These are phyloP conservation scores for Caenorhabditis imperialis DNA, from an alignment of 2,888 invertebrate genomes.

Conservation along the genomic window DNA sequence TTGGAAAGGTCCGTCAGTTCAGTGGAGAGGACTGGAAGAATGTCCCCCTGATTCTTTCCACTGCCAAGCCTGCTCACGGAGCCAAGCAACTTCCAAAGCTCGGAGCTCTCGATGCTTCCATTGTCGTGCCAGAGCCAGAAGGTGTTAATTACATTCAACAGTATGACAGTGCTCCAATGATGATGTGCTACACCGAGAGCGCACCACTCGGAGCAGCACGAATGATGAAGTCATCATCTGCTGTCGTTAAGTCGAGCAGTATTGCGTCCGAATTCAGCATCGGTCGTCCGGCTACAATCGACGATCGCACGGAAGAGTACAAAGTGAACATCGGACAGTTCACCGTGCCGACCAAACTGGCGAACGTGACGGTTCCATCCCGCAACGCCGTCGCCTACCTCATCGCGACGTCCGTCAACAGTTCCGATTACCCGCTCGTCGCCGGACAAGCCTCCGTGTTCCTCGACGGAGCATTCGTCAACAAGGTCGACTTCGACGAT, in stretches of 20 bases:
- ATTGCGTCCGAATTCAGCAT: slow-evolving; percentile 46
- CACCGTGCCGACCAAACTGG: slow-evolving; percentile 76
- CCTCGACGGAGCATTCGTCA: slow-evolving; percentile 66
- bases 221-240: slow-evolving; percentile 13
- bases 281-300: slow-evolving; percentile 30
- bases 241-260: slow-evolving; percentile 27
- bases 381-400: slow-evolving; percentile 62
- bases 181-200: slow-evolving; percentile 5
- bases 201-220: slow-evolving; percentile 12
- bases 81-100: slow-evolving; percentile 40
- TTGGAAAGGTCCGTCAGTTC: slow-evolving; percentile 78
- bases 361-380: slow-evolving; percentile 78
- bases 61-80: slow-evolving; percentile 43
- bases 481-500: slow-evolving; percentile 53
- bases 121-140: slow-evolving; percentile 23
- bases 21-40: slow-evolving; percentile 79
- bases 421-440: slow-evolving; percentile 63
- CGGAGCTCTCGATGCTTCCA: slow-evolving; percentile 48
- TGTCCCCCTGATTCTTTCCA: slow-evolving; percentile 55
- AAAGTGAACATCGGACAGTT: slow-evolving; percentile 77
- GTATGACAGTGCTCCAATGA: not conserved
- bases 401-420: slow-evolving; percentile 61
- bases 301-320: slow-evolving; percentile 48
- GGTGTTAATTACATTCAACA: not conserved
- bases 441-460: slow-evolving; percentile 67